phyloP scores from a whole-genome alignment of 2,888 invertebrate species.

The Lucinisca nassula region DNA sequence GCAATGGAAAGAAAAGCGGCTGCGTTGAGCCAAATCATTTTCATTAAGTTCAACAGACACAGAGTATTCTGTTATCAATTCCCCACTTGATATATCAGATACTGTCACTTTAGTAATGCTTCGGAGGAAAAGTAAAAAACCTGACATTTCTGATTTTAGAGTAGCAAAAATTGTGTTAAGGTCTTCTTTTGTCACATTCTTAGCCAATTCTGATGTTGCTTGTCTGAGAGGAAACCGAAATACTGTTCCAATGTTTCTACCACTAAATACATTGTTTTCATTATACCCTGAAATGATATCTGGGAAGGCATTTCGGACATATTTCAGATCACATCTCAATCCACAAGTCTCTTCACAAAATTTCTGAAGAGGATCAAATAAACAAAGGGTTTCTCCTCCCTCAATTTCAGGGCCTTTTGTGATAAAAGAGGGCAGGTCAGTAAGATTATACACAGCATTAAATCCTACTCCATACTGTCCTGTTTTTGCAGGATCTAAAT shows the following conservation, averaged over 20 bases:
- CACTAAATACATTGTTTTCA: constrained; percentile 34
- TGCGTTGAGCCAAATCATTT: background rate
- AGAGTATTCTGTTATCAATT: background rate
- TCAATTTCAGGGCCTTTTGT: constrained; percentile 70
- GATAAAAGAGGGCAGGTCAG: constrained; percentile 80
- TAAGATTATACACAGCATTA: constrained; percentile 82
- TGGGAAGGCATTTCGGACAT: constrained; percentile 19
- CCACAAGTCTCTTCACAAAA: constrained; percentile 62
- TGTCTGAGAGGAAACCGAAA: constrained; percentile 72
- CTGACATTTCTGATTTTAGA: constrained; percentile 41
- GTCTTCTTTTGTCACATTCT: constrained; percentile 17
- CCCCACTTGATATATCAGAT: constrained; percentile 19
- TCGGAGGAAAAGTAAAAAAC: constrained; percentile 65
- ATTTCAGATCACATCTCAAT: constrained; percentile 51
- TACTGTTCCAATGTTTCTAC: constrained; percentile 53
- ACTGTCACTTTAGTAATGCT: constrained; percentile 56
- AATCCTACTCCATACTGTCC: constrained; percentile 83
- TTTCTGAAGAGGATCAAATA: constrained; percentile 83
- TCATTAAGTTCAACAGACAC: constrained; percentile 5
- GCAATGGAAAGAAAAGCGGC: background rate
- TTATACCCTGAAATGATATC: constrained; percentile 65
- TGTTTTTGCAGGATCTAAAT: constrained; percentile 75
- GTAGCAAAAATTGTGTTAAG: constrained; percentile 33
- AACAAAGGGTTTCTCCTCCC: constrained; percentile 79
- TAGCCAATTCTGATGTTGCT: constrained; percentile 76